Percentiles rank a stretch among this genome's conserved stretches.
These are phyloP conservation scores for Nothoprocta perdicaria DNA, from an alignment of 2,113 vertebrate species.

Conservation along the genomic window DNA sequence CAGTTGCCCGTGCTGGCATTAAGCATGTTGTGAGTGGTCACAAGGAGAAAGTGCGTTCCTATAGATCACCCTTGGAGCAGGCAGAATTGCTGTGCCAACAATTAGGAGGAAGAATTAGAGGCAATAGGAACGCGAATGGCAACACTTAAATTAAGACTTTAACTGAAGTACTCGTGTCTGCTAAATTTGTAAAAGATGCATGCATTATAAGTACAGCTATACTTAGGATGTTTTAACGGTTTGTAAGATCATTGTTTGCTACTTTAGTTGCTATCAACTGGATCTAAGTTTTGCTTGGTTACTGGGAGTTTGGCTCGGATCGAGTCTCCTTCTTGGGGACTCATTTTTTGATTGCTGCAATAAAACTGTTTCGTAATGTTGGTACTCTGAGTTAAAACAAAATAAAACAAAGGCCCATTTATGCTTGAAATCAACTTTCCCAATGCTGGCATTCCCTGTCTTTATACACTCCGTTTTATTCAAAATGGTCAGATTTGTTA, in stretches of 20 bases:
- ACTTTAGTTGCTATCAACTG: background rate
- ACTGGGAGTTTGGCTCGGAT: background rate
- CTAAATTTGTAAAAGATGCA: background rate
- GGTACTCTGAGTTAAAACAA: background rate
- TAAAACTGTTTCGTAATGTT: background rate
- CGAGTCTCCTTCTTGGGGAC: background rate
- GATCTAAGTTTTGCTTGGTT: background rate
- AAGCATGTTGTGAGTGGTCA: background rate
- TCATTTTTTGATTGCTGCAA: background rate
- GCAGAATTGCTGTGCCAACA: background rate
- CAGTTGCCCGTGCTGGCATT: background rate
- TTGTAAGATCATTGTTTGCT: background rate
- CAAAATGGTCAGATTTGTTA: background rate
- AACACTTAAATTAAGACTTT: background rate
- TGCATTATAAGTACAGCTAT: accelerated
- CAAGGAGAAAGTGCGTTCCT: background rate
- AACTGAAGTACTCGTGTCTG: background rate
- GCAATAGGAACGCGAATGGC: background rate
- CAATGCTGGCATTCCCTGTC: background rate
- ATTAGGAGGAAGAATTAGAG: background rate
- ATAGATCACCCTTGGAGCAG: background rate
- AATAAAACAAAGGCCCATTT: background rate
- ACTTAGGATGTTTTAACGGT: background rate
- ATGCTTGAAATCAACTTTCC: background rate
- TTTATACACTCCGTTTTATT: background rate